Evolutionary conservation across 1,140 invertebrate genomes (phyloP).

Genomic region (Melipona quadrifasciata): DNA sequence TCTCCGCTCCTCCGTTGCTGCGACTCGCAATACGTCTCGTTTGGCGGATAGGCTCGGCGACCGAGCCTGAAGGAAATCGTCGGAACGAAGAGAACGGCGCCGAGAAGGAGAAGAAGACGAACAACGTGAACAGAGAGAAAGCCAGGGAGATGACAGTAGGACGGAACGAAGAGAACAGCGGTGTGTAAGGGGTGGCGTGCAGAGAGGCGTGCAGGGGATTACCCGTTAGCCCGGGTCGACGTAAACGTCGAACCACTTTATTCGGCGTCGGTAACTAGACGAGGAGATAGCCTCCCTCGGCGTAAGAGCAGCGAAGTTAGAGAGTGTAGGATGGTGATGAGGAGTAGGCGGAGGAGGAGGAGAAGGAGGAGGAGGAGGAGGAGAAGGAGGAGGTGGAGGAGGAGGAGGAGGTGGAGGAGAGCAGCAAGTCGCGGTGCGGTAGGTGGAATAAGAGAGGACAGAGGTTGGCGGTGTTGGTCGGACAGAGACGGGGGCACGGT

Average conservation of each 20-base stretch:
- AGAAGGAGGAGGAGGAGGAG: neutral
- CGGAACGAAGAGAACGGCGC: neutral
- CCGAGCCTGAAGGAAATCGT: neutral
- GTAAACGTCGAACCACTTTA: constrained; percentile 74
- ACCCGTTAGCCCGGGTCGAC: constrained; percentile 65
- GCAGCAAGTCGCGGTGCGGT: constrained; percentile 21
- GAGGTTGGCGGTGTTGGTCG: constrained; percentile 23
- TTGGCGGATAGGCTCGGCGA: constrained; percentile 3
- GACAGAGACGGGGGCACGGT: neutral
- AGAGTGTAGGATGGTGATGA: constrained; percentile 16
- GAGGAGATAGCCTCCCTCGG: constrained; percentile 68
- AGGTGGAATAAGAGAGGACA: constrained; percentile 43
- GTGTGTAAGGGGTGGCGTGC: constrained; percentile 20
- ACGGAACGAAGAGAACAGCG: neutral
- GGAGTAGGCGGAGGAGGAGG: neutral
- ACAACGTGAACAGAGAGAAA: neutral
- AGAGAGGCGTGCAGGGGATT: constrained; percentile 53
- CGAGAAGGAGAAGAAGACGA: neutral
- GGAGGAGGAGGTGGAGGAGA: neutral
- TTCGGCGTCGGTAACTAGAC: constrained; percentile 70
- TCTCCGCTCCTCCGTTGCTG: neutral
- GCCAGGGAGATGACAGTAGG: neutral
- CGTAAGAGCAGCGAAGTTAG: constrained; percentile 53
- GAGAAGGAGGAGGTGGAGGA: neutral
- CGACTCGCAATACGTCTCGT: neutral